These are phyloP conservation scores for Pavo muticus DNA, from an alignment of 2,113 vertebrate genomes.

Conservation along the genomic window DNA sequence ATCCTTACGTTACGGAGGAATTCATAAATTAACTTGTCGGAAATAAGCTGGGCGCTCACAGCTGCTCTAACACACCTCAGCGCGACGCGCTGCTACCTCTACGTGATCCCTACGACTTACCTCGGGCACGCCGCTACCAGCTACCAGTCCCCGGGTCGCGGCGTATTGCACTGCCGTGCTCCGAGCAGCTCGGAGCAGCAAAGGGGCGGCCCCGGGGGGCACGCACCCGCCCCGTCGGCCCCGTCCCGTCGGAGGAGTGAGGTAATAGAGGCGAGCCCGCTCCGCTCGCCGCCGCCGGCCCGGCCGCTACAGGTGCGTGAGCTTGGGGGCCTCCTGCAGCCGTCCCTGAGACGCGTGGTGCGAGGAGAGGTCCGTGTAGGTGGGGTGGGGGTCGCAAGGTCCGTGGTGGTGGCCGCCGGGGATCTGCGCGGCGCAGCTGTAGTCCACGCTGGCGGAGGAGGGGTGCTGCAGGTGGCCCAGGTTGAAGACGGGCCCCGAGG, in stretches of 20 bases:
- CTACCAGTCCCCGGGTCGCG: constrained; percentile 81
- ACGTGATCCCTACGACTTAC: constrained; percentile 92
- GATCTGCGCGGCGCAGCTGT: constrained; percentile 99
- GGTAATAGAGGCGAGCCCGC: constrained; percentile 91
- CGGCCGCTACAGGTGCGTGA: constrained; percentile 97
- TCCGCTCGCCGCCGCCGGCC: constrained; percentile 68
- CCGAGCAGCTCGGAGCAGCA: constrained; percentile 65
- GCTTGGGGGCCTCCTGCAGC: constrained; percentile 99
- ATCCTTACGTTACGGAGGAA: constrained; percentile 82
- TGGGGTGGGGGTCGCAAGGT: constrained; percentile 99
- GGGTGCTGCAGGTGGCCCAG: constrained; percentile 98
- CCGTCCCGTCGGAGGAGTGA: constrained; percentile 81
- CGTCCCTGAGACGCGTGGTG: constrained; percentile 99
- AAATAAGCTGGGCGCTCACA: constrained; percentile 77
- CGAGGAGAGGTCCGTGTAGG: constrained; percentile 99
- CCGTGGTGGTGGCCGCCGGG: constrained; percentile 98
- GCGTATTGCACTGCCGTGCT: constrained; percentile 90
- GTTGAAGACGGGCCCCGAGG: constrained; percentile 98
- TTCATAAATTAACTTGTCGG: constrained; percentile 90
- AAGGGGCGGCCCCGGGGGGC: constrained; percentile 74
- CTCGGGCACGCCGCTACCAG: constrained; percentile 90
- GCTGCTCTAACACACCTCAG: constrained; percentile 80
- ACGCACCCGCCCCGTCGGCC: too few relatives aligned
- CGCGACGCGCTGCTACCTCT: constrained; percentile 84
- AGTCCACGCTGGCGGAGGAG: constrained; percentile 99